Conservation (phyloP, 2,113 vertebrate genomes). For the Morone chrysops region DNA sequence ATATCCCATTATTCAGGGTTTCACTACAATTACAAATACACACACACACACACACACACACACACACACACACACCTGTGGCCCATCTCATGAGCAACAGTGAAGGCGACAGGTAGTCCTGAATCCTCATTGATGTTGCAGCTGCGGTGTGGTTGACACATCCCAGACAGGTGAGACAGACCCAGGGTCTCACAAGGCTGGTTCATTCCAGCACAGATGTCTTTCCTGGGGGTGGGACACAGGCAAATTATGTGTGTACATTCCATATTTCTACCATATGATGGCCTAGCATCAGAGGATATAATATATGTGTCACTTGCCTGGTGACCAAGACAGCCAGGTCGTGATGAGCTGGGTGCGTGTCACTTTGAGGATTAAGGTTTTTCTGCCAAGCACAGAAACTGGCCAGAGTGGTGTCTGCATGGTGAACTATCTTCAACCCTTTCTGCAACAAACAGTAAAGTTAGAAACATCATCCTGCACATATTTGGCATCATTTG, state of each 20-base stretch:
- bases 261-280: not conserved
- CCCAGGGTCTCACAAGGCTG: constrained; percentile 96
- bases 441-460: constrained; percentile 83
- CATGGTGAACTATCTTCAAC: constrained; percentile 95
- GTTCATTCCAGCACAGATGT: constrained; percentile 95
- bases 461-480: not conserved
- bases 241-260: constrained; percentile 6
- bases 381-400: constrained; percentile 99
- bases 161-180: constrained; percentile 96
- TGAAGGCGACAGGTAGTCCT: constrained; percentile 95
- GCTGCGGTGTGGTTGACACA: constrained; percentile 96
- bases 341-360: constrained; percentile 96
- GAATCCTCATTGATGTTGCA: constrained; percentile 99
- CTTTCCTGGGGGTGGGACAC: constrained; percentile 86
- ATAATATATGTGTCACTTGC: constrained; percentile 69
- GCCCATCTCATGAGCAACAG: constrained; percentile 96
- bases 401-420: constrained; percentile 93
- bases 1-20: not conserved
- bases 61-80: constrained; percentile 89
- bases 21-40: not conserved
- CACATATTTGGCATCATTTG: not conserved
- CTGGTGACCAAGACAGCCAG: constrained; percentile 94
- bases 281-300: not conserved
- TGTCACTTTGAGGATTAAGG: constrained; percentile 94
- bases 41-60: constrained; percentile 16